Percentiles rank a stretch among this genome's conserved stretches.
Conservation (phyloP, 2,888 invertebrate genomes). For the Nemurella pictetii region DNA sequence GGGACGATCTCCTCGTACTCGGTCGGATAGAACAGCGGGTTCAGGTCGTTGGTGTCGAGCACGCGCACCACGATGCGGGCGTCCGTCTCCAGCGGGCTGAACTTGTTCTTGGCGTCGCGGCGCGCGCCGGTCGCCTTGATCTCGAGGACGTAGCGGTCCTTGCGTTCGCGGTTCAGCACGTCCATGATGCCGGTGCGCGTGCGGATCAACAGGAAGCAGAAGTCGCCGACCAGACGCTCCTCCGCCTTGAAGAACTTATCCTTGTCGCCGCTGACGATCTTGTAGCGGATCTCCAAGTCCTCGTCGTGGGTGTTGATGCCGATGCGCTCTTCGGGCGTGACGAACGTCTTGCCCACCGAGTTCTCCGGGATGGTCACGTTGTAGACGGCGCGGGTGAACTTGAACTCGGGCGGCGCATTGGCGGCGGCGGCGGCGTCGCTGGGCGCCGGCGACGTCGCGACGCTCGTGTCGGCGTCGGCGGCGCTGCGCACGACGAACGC, state of each 20-base stretch:
- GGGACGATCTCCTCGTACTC: conserved; percentile 85
- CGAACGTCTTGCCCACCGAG: conserved; percentile 85
- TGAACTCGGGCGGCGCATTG: conserved; percentile 55
- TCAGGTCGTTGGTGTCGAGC: conserved; percentile 86
- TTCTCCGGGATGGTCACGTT: conserved; percentile 93
- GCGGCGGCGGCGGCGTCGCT: conserved; percentile 36
- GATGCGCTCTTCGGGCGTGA: conserved; percentile 73
- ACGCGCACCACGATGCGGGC: conserved; percentile 71
- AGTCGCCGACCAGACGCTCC: conserved; percentile 86
- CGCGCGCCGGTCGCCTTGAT: conserved; percentile 71
- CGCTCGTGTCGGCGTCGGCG: background rate
- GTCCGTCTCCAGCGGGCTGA: conserved; percentile 68
- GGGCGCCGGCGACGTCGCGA: conserved; percentile 15
- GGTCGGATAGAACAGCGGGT: conserved; percentile 89
- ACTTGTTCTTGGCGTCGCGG: conserved; percentile 59
- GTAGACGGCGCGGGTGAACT: conserved; percentile 74
- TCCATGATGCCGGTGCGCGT: conserved; percentile 85
- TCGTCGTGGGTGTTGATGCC: conserved; percentile 65
- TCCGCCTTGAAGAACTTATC: conserved; percentile 93
- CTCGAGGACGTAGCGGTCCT: conserved; percentile 77
- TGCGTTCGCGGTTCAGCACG: conserved; percentile 90
- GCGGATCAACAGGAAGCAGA: conserved; percentile 88
- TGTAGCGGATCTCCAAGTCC: conserved; percentile 71
- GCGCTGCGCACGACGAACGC: background rate
- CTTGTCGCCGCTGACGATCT: conserved; percentile 84